Conservation (phyloP, 1,140 invertebrate genomes). For the Drosophila ficusphila region DNA sequence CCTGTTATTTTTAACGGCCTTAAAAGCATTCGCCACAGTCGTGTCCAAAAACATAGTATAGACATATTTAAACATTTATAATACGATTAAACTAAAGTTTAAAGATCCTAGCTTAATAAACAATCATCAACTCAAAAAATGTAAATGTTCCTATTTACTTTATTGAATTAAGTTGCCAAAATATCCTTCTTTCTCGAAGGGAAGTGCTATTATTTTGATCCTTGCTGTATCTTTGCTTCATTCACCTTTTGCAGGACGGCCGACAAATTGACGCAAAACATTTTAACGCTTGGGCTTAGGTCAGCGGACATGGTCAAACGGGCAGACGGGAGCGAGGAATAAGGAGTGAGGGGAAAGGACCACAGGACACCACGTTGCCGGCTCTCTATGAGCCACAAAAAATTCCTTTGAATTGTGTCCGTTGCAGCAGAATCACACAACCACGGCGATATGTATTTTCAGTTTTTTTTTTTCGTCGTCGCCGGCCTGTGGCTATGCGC, state of each 20-base stretch:
- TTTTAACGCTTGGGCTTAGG: constrained; percentile 63
- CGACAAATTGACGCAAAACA: constrained; percentile 81
- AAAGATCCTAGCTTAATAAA: too few relatives aligned
- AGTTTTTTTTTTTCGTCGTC: constrained; percentile 41
- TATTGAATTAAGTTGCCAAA: background rate
- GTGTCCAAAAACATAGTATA: background rate
- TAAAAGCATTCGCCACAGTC: constrained; percentile 9
- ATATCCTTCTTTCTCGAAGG: background rate
- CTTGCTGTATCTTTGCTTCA: constrained; percentile 12
- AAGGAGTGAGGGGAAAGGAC: background rate
- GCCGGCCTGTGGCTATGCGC: constrained; percentile 64
- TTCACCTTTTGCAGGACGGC: constrained; percentile 37
- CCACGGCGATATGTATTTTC: constrained; percentile 24
- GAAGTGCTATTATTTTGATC: background rate
- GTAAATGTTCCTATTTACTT: background rate
- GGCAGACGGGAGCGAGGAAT: constrained; percentile 5
- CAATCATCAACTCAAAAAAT: too few relatives aligned
- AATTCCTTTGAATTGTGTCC: constrained; percentile 76
- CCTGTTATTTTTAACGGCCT: constrained; percentile 40
- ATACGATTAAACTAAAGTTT: too few relatives aligned
- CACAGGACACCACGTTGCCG: constrained; percentile 48
- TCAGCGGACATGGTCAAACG: constrained; percentile 52
- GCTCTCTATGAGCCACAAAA: constrained; percentile 62
- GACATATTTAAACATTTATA: background rate
- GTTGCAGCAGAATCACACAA: constrained; percentile 24